These are phyloP conservation scores for Apodemia mormo DNA, from an alignment of 2,888 invertebrate species.

Conservation along the genomic window DNA sequence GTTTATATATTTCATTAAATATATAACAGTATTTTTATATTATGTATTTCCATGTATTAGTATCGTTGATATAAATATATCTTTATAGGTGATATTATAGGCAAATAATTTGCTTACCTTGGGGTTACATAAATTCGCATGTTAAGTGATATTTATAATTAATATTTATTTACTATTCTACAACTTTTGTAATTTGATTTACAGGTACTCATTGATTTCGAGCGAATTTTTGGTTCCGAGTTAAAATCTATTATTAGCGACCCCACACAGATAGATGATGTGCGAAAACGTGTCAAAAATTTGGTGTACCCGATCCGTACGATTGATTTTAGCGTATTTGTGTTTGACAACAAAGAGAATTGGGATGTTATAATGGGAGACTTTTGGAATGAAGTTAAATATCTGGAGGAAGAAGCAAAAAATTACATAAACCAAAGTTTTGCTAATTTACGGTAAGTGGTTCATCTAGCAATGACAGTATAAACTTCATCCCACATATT, in stretches of 20 bases:
- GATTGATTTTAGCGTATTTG: conserved; percentile 92
- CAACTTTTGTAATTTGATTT: background rate
- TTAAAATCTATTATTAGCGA: conserved; percentile 93
- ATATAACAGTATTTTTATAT: too few relatives aligned
- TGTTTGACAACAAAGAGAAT: conserved; percentile 88
- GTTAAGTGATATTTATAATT: too few relatives aligned
- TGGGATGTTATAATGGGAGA: conserved; percentile 92
- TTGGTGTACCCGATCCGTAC: conserved; percentile 88
- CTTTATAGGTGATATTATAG: too few relatives aligned
- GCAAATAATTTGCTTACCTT: too few relatives aligned
- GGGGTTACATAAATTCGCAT: too few relatives aligned
- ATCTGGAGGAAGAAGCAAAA: conserved; percentile 90
- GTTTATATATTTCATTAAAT: too few relatives aligned
- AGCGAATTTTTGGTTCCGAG: conserved; percentile 93
- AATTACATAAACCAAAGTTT: conserved; percentile 94
- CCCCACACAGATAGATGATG: conserved; percentile 92
- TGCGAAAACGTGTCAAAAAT: conserved; percentile 89
- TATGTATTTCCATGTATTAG: too few relatives aligned
- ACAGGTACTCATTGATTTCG: conserved; percentile 91
- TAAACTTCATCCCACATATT: too few relatives aligned
- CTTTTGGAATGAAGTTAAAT: conserved; percentile 88
- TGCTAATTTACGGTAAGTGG: conserved; percentile 83
- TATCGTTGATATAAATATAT: too few relatives aligned
- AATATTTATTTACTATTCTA: too few relatives aligned
- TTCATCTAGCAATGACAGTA: too few relatives aligned